Percentiles rank a stretch among this genome's conserved stretches.
Evolutionary conservation across 64 coral and sea anemone genomes (phyloP).

Genomic region (Dendrophyllia cribrosa): DNA sequence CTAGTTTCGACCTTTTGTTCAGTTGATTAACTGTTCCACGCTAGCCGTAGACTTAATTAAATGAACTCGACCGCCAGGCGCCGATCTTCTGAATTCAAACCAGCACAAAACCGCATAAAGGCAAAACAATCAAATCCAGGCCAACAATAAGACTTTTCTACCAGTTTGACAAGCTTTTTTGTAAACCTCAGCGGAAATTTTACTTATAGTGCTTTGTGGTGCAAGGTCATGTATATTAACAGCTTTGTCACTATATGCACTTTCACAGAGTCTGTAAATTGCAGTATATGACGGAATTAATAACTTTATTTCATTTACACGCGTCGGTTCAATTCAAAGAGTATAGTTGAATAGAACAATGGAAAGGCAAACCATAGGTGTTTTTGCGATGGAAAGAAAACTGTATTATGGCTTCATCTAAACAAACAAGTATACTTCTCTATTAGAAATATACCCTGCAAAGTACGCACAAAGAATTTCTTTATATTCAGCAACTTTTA

Average conservation of each 20-base stretch:
- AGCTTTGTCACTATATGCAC: not conserved
- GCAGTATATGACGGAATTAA: not conserved
- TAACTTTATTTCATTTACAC: conserved; percentile 15
- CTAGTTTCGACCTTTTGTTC: conserved; percentile 30
- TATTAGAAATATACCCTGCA: not conserved
- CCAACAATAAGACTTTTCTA: not conserved
- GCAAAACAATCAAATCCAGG: not conserved
- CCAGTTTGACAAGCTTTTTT: not conserved
- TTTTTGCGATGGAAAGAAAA: not conserved
- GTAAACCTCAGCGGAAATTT: not conserved
- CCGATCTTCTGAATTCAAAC: not conserved
- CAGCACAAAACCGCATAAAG: not conserved
- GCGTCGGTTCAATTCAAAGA: not conserved
- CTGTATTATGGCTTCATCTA: not conserved
- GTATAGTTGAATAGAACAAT: not conserved
- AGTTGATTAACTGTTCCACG: conserved; percentile 31
- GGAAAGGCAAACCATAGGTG: not conserved
- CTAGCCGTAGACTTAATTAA: conserved; percentile 18
- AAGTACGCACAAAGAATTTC: not conserved
- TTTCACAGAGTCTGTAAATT: not conserved
- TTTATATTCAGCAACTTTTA: not conserved
- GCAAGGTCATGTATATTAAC: not conserved
- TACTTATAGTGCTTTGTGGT: too few relatives aligned
- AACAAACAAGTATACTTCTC: not conserved
- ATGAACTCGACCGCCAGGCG: not conserved